Evolutionary conservation across 2,797 vertebrate species (phyloP), one percentile per base, ranked within the genome.

Genomic region (Poeciliopsis turneri): DNA sequence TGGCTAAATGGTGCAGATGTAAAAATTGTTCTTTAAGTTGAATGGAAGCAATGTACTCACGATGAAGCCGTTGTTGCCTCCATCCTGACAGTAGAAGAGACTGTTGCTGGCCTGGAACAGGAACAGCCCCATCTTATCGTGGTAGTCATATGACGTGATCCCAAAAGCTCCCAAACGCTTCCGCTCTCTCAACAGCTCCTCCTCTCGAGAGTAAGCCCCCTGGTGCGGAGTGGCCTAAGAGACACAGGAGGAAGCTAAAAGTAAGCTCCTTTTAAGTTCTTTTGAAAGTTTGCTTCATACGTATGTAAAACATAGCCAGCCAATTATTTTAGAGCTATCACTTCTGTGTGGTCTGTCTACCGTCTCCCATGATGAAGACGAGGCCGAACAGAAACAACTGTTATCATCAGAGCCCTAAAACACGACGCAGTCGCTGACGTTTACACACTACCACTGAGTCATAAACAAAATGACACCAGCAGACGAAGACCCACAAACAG

Each of bases 41-140:
- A 41, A 41, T 11, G 9, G 39, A 41, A 12, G 4, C 10, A 4
- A 20, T 69, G 23, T 79, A 93, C 98, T 97, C 95, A 99, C 98
- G 82, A 98, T 97, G 94, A 99, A 99, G 30, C 98, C 97, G 0
- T 98, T 98, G 92, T 95, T 96, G 88, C 97, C 97, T 0, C 98
- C 98, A 0, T 99, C 98, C 30, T 96, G 96, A 89, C 98, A 99
- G 84, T 98, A 98, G 90, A 99, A 99, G 87, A 99, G 97, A 93
- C 98, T 99, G 87, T 98, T 99, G 95, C 97, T 99, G 92, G 98
- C 98, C 95, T 99, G 98, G 92, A 99, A 99, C 68, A 99, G 97
- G 95, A 99, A 99, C 46, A 98, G 96, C 89, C 98, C 98, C 0
- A 96, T 98, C 84, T 96, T 96, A 1, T 96, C 92, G 81, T 99